Base-by-base conservation (phyloP, 1,140 invertebrate species). In the Magallana gigas region DNA sequence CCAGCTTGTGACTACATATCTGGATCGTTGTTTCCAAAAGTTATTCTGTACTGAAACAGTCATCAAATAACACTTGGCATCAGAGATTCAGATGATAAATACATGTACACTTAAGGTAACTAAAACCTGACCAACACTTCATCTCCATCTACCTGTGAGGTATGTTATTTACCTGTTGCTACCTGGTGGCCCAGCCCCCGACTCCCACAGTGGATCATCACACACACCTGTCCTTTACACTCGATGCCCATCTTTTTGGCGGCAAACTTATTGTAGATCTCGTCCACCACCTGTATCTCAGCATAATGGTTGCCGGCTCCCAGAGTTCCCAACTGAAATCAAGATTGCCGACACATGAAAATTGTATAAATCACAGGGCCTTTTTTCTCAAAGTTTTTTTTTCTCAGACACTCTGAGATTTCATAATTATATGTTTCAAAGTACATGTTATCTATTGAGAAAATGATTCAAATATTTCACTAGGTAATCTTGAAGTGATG, bases 231-330 rank as follows among this genome's bases (percentile, higher is more conserved):
- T 0, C 98, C 99, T 94, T 96, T 96, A 92, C 97, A 96, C 95
- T 99, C 99, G 87, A 99, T 98, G 18, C 99, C 99, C 99, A 99
- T 99, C 96, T 99, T 99, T 85, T 96, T 97, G 80, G 99, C 99
- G 91, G 98, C 98, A 96, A 97, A 98, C 95, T 99, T 98, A 94
- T 99, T 98, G 95, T 96, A 99, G 91, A 99, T 99, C 96, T 99
- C 98, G 95, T 99, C 99, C 4, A 99, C 99, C 0, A 99, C 98
- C 93, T 97, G 96, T 93, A 99, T 99, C 96, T 99, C 99, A 8
- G 99, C 98, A 96, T 99, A 99, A 94, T 99, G 99, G 95, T 99
- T 99, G 60, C 99, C 99, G 90, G 99, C 99, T 81, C 99, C 99
- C 81, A 99, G 95, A 16, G 99, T 99, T 87, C 99, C 99, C 83